These are phyloP conservation scores for Sebastes melanostomus DNA, from an alignment of 2,797 vertebrate species.

Conservation along the genomic window DNA sequence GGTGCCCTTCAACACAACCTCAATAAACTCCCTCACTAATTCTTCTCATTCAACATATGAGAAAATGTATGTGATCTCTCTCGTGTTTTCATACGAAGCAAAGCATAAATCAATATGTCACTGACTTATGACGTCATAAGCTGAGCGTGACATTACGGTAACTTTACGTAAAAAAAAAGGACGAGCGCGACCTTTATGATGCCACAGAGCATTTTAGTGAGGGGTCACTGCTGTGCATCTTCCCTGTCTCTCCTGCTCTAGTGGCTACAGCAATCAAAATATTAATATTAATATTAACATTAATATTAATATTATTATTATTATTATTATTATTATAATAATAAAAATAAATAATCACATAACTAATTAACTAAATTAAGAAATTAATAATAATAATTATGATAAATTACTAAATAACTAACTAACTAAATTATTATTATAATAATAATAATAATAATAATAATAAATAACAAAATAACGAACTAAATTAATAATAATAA, in stretches of 20 bases:
- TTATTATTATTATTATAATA: background rate
- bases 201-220: conserved; percentile 3
- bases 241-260: background rate
- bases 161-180: background rate
- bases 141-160: background rate
- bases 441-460: too few species aligned
- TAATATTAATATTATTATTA: too few species aligned
- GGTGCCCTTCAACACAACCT: conserved; percentile 44
- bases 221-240: conserved; percentile 8
- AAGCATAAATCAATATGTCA: conserved; percentile 2
- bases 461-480: too few species aligned
- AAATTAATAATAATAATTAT: too few species aligned
- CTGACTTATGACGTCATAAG: background rate
- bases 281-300: background rate
- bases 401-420: too few species aligned
- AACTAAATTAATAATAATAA: too few species aligned
- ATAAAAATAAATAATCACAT: background rate
- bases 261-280: background rate
- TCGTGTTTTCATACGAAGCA: background rate
- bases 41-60: background rate
- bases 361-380: too few species aligned
- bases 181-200: conserved; percentile 13
- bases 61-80: background rate
- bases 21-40: background rate
- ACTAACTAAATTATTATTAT: too few species aligned